Base-by-base conservation (phyloP, 2,797 vertebrate species). In the Crenichthys baileyi region DNA sequence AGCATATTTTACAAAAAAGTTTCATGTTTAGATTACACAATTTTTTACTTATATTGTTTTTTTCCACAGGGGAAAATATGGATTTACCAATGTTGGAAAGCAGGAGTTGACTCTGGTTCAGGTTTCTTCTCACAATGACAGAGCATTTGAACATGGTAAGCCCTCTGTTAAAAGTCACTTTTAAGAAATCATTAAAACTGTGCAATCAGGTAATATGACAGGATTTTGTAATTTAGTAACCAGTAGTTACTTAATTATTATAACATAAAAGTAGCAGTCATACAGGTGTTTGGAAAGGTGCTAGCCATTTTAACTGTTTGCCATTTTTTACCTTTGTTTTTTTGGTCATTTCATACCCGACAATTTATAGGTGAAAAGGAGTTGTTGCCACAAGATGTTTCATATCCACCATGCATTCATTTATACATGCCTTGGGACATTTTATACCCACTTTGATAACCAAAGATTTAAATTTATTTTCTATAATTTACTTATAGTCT, bases 71-170 rank as follows among this genome's bases (percentile, higher is more conserved):
- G 95, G 95, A 78, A 85, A 93, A 70, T 95, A 97, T 51, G 97
- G 96, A 55, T 92, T 97, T 80, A 96, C 93, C 91, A 95, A 96
- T 0, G 90, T 95, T 51, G 94, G 98, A 82, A 98, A 96, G 77
- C 98, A 99, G 91, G 92, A 92, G 26, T 83, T 99, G 88, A 97
- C 94, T 75, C 92, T 98, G 78, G 90, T 96, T 89, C 87, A 94
- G 11, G 94, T 95, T 9, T 90, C 93, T 22, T 93, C 96, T 90
- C 95, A 95, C 92, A 99, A 97, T 44, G 97, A 93, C 81, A 96
- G 95, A 94, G 92, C 96, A 84, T 98, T 98, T 92, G 89, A 94
- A 39, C 92, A 84, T 85, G 94, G 98, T 99, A 95, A 91, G 92
- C 1, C 0, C 8, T 46, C 36, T 31, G 0, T 63, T 60, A 76